Evolutionary conservation across 2,113 vertebrate species (phyloP), one percentile per base, ranked within the genome.

Genomic region (Rhinolophus ferrumequinum): DNA sequence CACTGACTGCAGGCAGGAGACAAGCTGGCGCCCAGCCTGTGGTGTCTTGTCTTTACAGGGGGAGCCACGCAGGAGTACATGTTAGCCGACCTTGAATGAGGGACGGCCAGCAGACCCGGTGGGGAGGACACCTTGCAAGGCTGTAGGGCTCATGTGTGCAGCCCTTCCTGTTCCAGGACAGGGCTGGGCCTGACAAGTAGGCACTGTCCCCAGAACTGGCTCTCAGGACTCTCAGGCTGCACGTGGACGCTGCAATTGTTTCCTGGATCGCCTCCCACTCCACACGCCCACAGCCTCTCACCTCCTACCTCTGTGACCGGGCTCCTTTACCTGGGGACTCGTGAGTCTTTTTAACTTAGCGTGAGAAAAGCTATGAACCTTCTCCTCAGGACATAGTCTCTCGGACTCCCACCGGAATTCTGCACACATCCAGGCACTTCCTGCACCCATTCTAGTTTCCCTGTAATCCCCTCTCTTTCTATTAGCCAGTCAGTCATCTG

Each of bases 31-130:
- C 26, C 28, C 44, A 6, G n/a, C 44, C 56, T 54, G 18, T 22
- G 16, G 4, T 8, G 21, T 52, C 41, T 94, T 64, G 8, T 97
- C 79, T 95, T 81, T 64, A n/a, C 86, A 98, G 96, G 96, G 87
- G 75, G n/a, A 89, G 41, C 84, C n/a, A 5, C 5, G 21, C 54
- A 47, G 33, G 72, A 87, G 86, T 98, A 98, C 5, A 60, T 95
- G 35, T 66, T 97, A 28, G 69, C 96, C 0, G 86, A 96, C 10
- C n/a, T 47, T 60, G 76, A 76, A 28, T 97, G 75, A 97, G 1
- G 3, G 4, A 0, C 26, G 15, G 58, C 35, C 66, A 30, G 38
- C 30, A 66, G 76, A n/a, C 18, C 28, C 7, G 5, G 35, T 0
- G 18, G 47, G 50, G 26, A 66, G 14, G 47, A 94, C 18, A 88